Evolutionary conservation across 2,113 vertebrate species (phyloP).

Genomic region (Eubucco bourcierii): DNA sequence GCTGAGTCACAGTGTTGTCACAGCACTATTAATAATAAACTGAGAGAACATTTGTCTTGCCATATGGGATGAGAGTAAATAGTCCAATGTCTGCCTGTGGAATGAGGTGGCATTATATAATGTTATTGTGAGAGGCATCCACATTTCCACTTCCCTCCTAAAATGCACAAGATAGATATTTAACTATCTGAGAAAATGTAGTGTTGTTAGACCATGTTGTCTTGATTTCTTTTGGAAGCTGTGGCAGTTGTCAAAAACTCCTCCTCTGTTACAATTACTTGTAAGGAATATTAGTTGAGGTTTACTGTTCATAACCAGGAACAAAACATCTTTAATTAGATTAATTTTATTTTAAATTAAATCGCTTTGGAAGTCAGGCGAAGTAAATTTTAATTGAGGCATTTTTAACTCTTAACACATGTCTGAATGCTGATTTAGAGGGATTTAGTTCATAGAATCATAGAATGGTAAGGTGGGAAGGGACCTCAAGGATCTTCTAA

Average conservation of each 20-base stretch:
- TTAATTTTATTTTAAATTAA: conserved; percentile 22
- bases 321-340: conserved; percentile 11
- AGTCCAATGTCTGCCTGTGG: conserved; percentile 2
- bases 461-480: too few species aligned
- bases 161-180: neutral
- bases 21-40: conserved; percentile 41
- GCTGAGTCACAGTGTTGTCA: conserved; percentile 51
- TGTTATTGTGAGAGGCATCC: neutral
- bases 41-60: conserved; percentile 49
- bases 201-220: neutral
- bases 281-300: neutral
- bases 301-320: neutral
- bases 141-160: neutral
- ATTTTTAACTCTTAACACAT: neutral
- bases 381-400: neutral
- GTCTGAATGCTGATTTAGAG: neutral
- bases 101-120: conserved; percentile 15
- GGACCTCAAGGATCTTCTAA: too few species aligned
- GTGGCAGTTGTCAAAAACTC: neutral
- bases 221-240: neutral
- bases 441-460: too few species aligned
- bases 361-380: neutral
- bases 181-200: neutral
- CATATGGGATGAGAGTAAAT: conserved; percentile 39
- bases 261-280: neutral